Conservation (phyloP, 53 echinoderm and acorn worm species). For the Stichopus horrens region DNA sequence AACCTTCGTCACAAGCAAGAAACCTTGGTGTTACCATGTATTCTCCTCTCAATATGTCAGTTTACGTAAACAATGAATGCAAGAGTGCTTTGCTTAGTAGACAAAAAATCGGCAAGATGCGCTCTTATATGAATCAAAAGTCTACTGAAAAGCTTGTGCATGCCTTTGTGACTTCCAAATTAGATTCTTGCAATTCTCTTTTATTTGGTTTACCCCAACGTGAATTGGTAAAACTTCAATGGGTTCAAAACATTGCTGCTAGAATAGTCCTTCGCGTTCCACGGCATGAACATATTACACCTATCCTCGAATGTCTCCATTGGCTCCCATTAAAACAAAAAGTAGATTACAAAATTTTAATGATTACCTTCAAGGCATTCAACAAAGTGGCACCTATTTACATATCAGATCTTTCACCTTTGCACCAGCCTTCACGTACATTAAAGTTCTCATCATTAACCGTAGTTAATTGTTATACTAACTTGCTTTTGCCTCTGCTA, state of each 20-base stretch:
- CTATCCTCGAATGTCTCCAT: constrained; percentile 5
- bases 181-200: constrained; percentile 5
- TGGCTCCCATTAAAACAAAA: constrained; percentile 10
- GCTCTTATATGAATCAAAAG: background rate
- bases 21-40: background rate
- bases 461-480: background rate
- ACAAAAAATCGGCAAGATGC: background rate
- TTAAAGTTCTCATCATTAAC: background rate
- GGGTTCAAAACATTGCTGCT: constrained; percentile 14
- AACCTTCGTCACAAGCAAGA: constrained; percentile 14
- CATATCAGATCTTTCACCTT: background rate
- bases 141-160: background rate
- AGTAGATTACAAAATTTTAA: background rate
- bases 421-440: background rate
- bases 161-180: background rate
- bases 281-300: constrained; percentile 10
- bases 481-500: background rate
- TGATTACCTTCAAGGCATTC: background rate
- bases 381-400: constrained; percentile 2
- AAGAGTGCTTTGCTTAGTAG: background rate
- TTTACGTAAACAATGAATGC: background rate
- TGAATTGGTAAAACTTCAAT: constrained; percentile 6
- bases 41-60: background rate
- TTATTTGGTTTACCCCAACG: background rate
- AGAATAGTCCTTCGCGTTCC: constrained; percentile 6